These are phyloP conservation scores for Lycopodina hypogea DNA, from an alignment of 37 sponge, comb jelly and placozoan species.

Conservation along the genomic window DNA sequence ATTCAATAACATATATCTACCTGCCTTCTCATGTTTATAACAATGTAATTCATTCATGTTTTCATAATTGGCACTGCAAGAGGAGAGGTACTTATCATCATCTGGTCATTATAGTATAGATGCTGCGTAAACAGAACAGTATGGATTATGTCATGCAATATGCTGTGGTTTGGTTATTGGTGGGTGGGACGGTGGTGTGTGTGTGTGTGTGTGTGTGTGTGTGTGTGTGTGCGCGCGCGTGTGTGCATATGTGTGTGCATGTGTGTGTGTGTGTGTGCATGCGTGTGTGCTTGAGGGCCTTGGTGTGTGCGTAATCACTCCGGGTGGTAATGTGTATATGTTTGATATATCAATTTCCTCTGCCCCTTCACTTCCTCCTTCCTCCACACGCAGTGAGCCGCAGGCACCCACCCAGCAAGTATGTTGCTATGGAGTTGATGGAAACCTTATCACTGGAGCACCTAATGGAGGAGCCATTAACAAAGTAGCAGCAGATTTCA, in stretches of 20 bases:
- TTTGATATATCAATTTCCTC: too few relatives aligned
- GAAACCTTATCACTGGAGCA: background rate
- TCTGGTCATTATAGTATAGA: too few relatives aligned
- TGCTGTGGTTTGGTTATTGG: too few relatives aligned
- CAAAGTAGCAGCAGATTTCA: background rate
- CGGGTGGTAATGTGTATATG: background rate
- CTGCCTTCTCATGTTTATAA: too few relatives aligned
- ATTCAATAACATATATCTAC: too few relatives aligned
- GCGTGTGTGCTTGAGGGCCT: background rate
- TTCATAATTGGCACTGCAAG: too few relatives aligned
- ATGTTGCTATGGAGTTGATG: conserved; percentile 23
- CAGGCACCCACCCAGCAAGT: conserved; percentile 13
- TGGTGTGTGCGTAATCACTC: background rate
- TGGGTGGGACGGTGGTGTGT: background rate
- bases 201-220: background rate
- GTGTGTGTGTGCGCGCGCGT: background rate
- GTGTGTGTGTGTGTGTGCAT: conserved; percentile 11
- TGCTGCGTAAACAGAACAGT: too few relatives aligned
- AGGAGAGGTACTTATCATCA: too few relatives aligned
- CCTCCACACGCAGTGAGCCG: too few relatives aligned
- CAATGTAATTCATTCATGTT: too few relatives aligned
- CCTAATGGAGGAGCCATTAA: conserved; percentile 30
- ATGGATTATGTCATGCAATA: too few relatives aligned
- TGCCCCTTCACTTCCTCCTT: too few relatives aligned
- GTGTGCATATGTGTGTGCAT: background rate